Evolutionary conservation across 2,797 vertebrate genomes (phyloP), one percentile per base, ranked within the genome.

Genomic region (Eulemur albifrons): DNA sequence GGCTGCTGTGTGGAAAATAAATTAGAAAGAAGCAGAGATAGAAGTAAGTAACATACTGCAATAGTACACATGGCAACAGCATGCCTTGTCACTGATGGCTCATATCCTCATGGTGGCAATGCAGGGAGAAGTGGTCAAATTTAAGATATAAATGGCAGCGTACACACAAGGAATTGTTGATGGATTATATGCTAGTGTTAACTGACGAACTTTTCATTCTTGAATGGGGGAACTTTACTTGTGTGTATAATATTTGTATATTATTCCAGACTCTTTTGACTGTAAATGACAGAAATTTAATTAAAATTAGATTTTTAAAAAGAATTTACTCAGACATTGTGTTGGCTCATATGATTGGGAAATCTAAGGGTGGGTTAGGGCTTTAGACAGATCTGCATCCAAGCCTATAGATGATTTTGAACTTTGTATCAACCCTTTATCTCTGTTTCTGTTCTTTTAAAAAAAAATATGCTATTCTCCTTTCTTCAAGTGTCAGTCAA

Each of bases 271-370:
- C 27, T 72, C 0, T 82, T 95, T 92, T 73, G 70, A 73, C 20
- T 30, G 0, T 10, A 95, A 72, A 73, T 90, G 50, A 82, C 63
- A 67, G n/a, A 84, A 70, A 43, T 79, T 43, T 52, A 85, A 72
- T 72, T 65, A 75, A 27, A 92, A 94, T 92, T 90, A 54, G 21
- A 87, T 79, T 77, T 77, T 79, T n/a, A 43, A 87, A 72, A 75
- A 54, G 2, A 89, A 83, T 57, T 15, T 90, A 81, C 12, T 35
- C 4, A 32, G 45, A 54, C 52, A 54, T 77, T 69, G 25, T 30
- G 18, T 59, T 61, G 30, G 25, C 1, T 59, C 13, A 35, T 32
- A 65, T 67, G 27, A 59, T n/a, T 57, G 83, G 52, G 8, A 65
- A 88, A 75, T 87, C 35, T 54, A 90, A 91, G 27, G 23, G 4